phyloP scores from a whole-genome alignment of 2,113 vertebrate genomes.

The Macquaria australasica region DNA sequence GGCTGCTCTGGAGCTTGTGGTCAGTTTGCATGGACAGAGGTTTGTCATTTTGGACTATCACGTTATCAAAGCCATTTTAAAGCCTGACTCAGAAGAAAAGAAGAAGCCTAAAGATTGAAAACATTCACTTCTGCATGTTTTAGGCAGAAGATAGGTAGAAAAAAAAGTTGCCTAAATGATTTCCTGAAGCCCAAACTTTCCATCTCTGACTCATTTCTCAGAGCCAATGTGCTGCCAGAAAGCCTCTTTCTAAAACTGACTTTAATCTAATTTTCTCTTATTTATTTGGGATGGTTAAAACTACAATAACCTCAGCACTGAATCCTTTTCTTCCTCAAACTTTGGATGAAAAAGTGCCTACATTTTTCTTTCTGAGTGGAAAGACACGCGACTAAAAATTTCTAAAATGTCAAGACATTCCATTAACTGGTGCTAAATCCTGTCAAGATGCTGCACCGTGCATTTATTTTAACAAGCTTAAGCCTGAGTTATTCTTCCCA shows the following conservation, averaged over 20 bases:
- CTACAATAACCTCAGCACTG: background rate
- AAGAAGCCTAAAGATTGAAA: background rate
- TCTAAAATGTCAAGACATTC: constrained; percentile 51
- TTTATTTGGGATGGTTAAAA: constrained; percentile 29
- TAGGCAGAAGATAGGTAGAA: background rate
- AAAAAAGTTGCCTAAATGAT: background rate
- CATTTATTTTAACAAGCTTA: constrained; percentile 67
- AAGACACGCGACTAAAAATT: constrained; percentile 16
- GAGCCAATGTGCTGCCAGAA: constrained; percentile 15
- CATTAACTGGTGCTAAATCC: constrained; percentile 56
- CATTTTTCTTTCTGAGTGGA: constrained; percentile 10
- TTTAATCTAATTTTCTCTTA: constrained; percentile 25
- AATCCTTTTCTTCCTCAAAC: constrained; percentile 13
- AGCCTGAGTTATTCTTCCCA: constrained; percentile 63
- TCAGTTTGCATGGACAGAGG: background rate
- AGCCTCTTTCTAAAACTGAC: background rate
- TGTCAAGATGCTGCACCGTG: constrained; percentile 55
- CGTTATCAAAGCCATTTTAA: background rate
- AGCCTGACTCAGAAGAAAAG: background rate
- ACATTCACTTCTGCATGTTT: constrained; percentile 18
- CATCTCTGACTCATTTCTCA: constrained; percentile 25
- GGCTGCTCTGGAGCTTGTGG: background rate
- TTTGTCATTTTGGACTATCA: background rate
- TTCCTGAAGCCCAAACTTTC: constrained; percentile 27
- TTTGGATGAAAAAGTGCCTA: background rate